Evolutionary conservation across 2,113 vertebrate species (phyloP).

Genomic region (Accipiter cooperii): DNA sequence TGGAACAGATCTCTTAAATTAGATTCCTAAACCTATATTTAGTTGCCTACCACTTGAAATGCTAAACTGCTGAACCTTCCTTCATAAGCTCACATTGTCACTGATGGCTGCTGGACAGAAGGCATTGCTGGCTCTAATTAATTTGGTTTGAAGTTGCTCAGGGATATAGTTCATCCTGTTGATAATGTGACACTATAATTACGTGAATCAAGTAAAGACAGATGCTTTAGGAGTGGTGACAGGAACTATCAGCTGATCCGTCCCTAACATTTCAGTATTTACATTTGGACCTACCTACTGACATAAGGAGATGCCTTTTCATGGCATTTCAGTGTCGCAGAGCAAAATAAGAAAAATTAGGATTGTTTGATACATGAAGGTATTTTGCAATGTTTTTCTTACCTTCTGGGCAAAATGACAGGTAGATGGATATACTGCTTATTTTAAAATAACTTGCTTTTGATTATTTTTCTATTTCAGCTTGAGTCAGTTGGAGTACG

Average conservation of each 20-base stretch:
- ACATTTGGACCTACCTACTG: neutral
- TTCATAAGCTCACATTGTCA: neutral
- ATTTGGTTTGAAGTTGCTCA: slow-evolving; percentile 22
- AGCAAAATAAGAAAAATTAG: neutral
- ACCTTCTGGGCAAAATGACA: neutral
- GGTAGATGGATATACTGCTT: neutral
- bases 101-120: neutral
- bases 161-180: slow-evolving; percentile 1
- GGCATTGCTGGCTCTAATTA: neutral
- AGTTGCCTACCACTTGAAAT: neutral
- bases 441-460: neutral
- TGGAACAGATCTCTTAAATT: neutral
- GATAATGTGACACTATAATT: neutral
- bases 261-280: neutral
- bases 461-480: neutral
- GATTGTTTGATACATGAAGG: neutral
- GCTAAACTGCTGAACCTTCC: neutral
- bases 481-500: neutral
- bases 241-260: neutral
- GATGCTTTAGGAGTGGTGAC: neutral
- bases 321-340: neutral
- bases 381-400: neutral
- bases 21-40: neutral
- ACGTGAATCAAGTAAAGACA: neutral
- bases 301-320: neutral